These are phyloP conservation scores for Pyrrhosoma nymphula DNA, from an alignment of 2,888 invertebrate species.

Conservation along the genomic window DNA sequence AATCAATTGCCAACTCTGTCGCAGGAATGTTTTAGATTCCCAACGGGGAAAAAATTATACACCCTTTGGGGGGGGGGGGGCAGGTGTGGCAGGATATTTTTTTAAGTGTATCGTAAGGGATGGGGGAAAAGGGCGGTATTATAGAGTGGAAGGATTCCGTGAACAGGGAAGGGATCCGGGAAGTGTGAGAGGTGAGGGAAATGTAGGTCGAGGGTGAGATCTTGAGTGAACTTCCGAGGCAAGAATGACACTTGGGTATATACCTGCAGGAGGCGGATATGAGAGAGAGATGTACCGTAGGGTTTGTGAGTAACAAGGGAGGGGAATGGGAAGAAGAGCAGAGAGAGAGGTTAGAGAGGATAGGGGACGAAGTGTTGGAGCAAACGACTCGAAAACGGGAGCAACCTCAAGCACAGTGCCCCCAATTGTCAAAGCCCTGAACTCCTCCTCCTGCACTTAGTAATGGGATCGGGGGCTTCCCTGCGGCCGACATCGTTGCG, in stretches of 20 bases:
- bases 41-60: neutral
- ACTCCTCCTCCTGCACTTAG: neutral
- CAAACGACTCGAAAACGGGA: neutral
- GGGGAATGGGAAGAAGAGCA: neutral
- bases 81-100: neutral
- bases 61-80: neutral
- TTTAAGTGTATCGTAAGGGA: neutral
- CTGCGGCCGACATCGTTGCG: neutral
- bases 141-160: neutral
- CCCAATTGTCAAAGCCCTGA: slow-evolving; percentile 13
- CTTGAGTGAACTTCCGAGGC: slow-evolving; percentile 8
- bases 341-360: neutral
- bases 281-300: neutral
- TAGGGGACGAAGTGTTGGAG: no score
- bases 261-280: neutral
- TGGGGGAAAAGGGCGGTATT: no score
- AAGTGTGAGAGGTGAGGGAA: neutral
- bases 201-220: slow-evolving; percentile 46
- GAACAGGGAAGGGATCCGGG: neutral
- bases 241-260: neutral
- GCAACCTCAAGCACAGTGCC: neutral
- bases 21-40: neutral
- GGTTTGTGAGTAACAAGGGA: neutral
- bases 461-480: slow-evolving; percentile 5
- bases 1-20: neutral